Evolutionary conservation across 2,888 invertebrate species (phyloP).

Genomic region (Phrixothrix hirtus): DNA sequence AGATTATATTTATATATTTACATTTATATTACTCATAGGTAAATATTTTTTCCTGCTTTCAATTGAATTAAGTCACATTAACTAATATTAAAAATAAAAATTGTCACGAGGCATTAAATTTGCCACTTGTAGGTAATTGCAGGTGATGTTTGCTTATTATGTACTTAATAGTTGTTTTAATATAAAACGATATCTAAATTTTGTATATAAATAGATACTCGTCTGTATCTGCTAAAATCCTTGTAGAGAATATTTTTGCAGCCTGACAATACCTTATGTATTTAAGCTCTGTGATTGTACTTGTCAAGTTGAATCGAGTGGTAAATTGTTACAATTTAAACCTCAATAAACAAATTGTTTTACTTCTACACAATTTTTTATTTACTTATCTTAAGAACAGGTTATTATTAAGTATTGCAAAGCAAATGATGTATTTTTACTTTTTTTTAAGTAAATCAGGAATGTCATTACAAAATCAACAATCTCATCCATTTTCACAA

Average conservation of each 20-base stretch:
- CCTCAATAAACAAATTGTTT: constrained; percentile 29
- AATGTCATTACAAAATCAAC: no score
- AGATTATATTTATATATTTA: background rate
- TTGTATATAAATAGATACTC: constrained; percentile 20
- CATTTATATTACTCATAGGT: background rate
- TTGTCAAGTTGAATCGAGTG: constrained; percentile 37
- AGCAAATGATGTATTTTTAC: no score
- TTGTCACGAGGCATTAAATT: background rate
- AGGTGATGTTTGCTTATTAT: background rate
- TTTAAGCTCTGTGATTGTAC: constrained; percentile 42
- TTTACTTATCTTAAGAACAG: no score
- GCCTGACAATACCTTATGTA: constrained; percentile 50
- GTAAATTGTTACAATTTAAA: constrained; percentile 39
- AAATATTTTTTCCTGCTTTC: background rate
- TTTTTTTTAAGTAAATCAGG: no score
- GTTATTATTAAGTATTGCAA: no score
- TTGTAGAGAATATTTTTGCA: constrained; percentile 51
- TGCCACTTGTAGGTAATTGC: constrained; percentile 1
- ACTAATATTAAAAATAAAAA: background rate
- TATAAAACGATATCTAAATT: constrained; percentile 7
- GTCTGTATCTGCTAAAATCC: constrained; percentile 10
- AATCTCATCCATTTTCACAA: no score
- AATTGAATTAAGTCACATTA: background rate
- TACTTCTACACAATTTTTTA: constrained; percentile 16
- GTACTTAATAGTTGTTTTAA: constrained; percentile 4